Evolutionary conservation across 1,140 invertebrate species (phyloP).

Genomic region (Penaeus vannamei): DNA sequence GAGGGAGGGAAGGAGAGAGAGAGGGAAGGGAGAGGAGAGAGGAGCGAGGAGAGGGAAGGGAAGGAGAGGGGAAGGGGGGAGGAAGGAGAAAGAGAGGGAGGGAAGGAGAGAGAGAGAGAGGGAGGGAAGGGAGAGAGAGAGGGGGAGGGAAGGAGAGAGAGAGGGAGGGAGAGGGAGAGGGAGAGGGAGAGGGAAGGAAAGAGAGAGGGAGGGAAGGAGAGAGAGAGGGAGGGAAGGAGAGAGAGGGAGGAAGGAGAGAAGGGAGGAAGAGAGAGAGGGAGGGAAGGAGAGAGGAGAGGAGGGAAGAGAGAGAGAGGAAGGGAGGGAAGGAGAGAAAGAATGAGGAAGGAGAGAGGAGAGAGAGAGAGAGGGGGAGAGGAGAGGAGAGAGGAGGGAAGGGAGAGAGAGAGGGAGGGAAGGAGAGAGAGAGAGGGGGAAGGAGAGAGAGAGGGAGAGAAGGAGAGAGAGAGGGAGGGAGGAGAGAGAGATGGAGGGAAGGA

Average conservation of each 20-base stretch:
- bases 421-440: neutral
- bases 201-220: neutral
- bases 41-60: neutral
- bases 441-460: neutral
- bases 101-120: no score
- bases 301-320: neutral
- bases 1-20: neutral
- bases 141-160: neutral
- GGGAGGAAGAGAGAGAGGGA: no score
- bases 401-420: no score
- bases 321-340: no score
- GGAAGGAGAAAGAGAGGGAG: no score
- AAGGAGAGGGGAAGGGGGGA: no score
- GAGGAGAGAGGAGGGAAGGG: no score
- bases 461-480: neutral
- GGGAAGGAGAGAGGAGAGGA: neutral
- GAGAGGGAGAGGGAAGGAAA: neutral
- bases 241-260: neutral
- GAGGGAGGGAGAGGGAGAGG: neutral
- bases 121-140: no score
- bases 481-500: neutral
- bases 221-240: neutral
- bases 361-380: no score
- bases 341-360: neutral
- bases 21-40: neutral